Base-by-base conservation (phyloP, 1,140 invertebrate species). In the Phenacoccus solenopsis region DNA sequence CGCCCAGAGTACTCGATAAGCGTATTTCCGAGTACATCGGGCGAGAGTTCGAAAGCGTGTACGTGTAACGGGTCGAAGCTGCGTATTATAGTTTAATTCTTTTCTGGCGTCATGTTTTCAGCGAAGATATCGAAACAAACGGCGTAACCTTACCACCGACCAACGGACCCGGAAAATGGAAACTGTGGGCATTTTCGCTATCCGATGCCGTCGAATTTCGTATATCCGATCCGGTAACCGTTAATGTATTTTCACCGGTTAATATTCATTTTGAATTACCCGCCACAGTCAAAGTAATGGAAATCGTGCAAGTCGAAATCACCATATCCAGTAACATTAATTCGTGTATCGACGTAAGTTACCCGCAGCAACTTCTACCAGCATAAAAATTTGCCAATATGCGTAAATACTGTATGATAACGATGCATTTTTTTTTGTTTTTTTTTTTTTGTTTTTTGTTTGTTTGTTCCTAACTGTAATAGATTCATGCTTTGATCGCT, bases 291-390 rank as follows among this genome's bases (percentile, higher is more conserved):
- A 81, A 81, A 72, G 83, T 85, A 10, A 82, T 84, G 0, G 85
- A 86, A 76, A 82, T 82, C 0, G 78, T 85, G 0, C 84, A 86
- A 75, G 82, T 86, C 0, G 84, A 86, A 74, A 84, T 86, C 72
- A 85, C 84, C 76, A 85, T 86, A 35, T 84, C 81, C 0, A 86
- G 86, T 72, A 85, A 85, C 71, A 81, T 86, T 68, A 85, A 86
- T 74, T 83, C 84, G 69, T 86, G 85, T 77, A 83, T 86, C 78
- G 85, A 86, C 73, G 85, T 86, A 77, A 85, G 84, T 83, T 61
- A 25, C 21, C 59, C 16, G 2, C 59, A 9, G 59, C 25, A n/a
- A n/a, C n/a, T n/a, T n/a, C n/a, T n/a, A n/a, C n/a, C 2, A 24
- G 13, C 9, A 24, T 25, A 16, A 64, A 64, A 64, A 24, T 68